These are phyloP conservation scores for Brotula barbata DNA, from an alignment of 2,797 vertebrate species.

Conservation along the genomic window DNA sequence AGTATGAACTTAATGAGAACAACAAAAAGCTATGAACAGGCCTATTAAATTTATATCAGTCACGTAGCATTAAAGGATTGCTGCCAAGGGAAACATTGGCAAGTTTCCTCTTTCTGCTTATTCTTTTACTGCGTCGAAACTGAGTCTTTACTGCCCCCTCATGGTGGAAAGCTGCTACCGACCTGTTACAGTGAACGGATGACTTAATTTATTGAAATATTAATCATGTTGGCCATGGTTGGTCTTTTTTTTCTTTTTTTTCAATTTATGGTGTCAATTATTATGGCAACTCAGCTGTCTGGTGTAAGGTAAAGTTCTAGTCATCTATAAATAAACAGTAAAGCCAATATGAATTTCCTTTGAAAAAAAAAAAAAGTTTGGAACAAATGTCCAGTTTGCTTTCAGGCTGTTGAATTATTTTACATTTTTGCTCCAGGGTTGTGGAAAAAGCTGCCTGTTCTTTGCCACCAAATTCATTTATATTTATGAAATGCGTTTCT, in stretches of 20 bases:
- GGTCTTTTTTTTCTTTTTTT: background rate
- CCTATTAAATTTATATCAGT: background rate
- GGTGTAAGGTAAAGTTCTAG: background rate
- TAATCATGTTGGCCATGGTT: no score
- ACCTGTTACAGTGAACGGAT: background rate
- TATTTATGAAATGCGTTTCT: constrained; percentile 34
- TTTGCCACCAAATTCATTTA: constrained; percentile 19
- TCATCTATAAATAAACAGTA: background rate
- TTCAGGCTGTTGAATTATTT: constrained; percentile 1
- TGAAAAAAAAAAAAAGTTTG: constrained; percentile 1
- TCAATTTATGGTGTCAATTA: background rate
- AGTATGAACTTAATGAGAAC: background rate
- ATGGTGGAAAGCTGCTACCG: constrained; percentile 50
- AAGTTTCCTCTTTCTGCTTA: background rate
- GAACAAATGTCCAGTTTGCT: background rate
- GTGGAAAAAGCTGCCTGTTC: background rate
- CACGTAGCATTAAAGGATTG: constrained; percentile 14
- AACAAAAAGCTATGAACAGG: background rate
- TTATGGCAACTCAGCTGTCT: background rate
- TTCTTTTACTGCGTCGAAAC: background rate
- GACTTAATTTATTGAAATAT: background rate
- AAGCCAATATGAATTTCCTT: background rate
- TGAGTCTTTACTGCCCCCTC: constrained; percentile 62
- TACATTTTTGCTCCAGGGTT: background rate
- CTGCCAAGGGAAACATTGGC: background rate